Conservation (phyloP, 2,888 invertebrate species). For the Allacma fusca region DNA sequence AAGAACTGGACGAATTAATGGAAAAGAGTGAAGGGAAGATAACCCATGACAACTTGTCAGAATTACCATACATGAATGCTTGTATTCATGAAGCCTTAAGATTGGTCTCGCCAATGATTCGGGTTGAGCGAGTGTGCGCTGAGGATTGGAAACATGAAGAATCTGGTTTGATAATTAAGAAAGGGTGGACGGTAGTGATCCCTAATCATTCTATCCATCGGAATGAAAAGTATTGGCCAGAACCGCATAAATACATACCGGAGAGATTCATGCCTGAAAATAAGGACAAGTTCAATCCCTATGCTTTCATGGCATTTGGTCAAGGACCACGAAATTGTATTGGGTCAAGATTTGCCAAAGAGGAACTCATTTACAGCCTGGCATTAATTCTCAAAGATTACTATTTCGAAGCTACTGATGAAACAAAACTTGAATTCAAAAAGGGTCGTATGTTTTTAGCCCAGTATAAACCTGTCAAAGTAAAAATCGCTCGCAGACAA, state of each 20-base stretch:
- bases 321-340: slow-evolving; percentile 46
- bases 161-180: slow-evolving; percentile 49
- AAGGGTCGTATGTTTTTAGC: slow-evolving; percentile 19
- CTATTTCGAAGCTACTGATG: not conserved
- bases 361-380: slow-evolving; percentile 24
- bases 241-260: slow-evolving; percentile 52
- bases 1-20: slow-evolving; percentile 53
- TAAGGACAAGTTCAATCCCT: slow-evolving; percentile 53
- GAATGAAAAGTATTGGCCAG: slow-evolving; percentile 48
- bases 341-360: slow-evolving; percentile 40
- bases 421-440: slow-evolving; percentile 23
- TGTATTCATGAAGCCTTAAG: slow-evolving; percentile 53
- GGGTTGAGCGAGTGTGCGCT: slow-evolving; percentile 55
- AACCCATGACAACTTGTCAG: slow-evolving; percentile 50
- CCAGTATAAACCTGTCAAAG: slow-evolving; percentile 28
- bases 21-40: slow-evolving; percentile 50
- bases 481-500: slow-evolving; percentile 43
- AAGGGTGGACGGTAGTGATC: slow-evolving; percentile 50
- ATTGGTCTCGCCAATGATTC: slow-evolving; percentile 51
- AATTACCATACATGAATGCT: slow-evolving; percentile 53
- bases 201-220: slow-evolving; percentile 54
- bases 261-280: slow-evolving; percentile 57
- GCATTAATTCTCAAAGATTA: slow-evolving; percentile 30
- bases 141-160: slow-evolving; percentile 57
- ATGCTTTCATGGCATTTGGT: slow-evolving; percentile 43